Conservation (phyloP, 2,888 invertebrate species). For the Boloria euphrosyne region DNA sequence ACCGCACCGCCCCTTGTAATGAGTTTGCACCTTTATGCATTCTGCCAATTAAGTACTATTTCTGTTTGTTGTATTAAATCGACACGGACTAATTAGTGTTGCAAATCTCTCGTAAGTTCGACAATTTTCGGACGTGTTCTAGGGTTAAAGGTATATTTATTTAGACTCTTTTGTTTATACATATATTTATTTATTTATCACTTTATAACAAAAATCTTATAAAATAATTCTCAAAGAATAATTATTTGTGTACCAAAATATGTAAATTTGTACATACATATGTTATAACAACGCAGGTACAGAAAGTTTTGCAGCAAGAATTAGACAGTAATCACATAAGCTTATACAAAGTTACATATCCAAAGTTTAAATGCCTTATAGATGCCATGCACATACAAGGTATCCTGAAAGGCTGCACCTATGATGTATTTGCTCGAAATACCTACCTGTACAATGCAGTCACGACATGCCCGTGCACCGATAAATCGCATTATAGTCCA, state of each 20-base stretch:
- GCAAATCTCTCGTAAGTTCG: conserved; percentile 27
- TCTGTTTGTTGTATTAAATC: conserved; percentile 42
- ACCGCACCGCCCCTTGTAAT: conserved; percentile 73
- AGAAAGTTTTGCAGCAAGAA: neutral
- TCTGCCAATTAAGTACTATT: conserved; percentile 43
- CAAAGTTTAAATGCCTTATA: conserved; percentile 29
- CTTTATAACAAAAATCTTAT: neutral
- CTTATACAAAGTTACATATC: conserved; percentile 16
- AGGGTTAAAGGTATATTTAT: neutral
- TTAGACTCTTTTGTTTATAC: neutral
- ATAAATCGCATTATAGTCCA: conserved; percentile 80
- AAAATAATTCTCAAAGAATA: neutral
- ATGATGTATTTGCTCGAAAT: conserved; percentile 61
- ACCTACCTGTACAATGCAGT: conserved; percentile 62
- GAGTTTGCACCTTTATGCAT: conserved; percentile 68
- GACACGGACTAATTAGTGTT: conserved; percentile 40
- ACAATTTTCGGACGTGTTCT: conserved; percentile 7
- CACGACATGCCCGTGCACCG: conserved; percentile 74
- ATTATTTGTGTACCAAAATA: too few relatives aligned
- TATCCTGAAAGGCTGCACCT: conserved; percentile 54
- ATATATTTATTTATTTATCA: neutral
- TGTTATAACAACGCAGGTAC: too few relatives aligned
- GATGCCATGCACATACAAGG: conserved; percentile 32
- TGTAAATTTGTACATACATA: too few relatives aligned
- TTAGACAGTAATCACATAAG: conserved; percentile 23